Evolutionary conservation across 2,113 vertebrate species (phyloP).

Genomic region (Daubentonia madagascariensis): DNA sequence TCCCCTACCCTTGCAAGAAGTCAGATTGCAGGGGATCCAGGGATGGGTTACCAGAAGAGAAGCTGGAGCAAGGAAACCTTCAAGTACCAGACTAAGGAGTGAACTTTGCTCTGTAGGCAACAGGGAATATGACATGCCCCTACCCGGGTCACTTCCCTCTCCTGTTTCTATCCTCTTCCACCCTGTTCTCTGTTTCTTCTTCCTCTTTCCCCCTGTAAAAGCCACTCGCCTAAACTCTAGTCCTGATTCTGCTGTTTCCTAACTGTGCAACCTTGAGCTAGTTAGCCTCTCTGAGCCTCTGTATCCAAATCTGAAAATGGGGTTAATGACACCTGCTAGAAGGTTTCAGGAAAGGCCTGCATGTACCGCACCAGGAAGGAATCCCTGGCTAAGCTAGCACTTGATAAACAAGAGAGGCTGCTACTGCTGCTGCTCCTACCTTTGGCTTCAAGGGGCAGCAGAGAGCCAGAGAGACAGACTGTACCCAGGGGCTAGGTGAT

Average conservation of each 20-base stretch:
- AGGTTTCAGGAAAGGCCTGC: not conserved
- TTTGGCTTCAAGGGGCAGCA: slow-evolving; percentile 49
- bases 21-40: not conserved
- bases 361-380: not conserved
- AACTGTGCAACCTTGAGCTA: not conserved
- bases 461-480: not conserved
- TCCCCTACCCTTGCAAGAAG: not conserved
- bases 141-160: not conserved
- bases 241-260: not conserved
- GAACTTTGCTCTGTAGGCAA: not conserved
- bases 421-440: not conserved
- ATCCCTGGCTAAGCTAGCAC: not conserved
- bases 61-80: not conserved
- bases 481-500: not conserved
- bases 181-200: not conserved
- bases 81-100: not conserved
- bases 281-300: not conserved
- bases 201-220: not conserved
- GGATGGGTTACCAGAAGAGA: not conserved
- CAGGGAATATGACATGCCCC: not conserved
- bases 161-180: not conserved
- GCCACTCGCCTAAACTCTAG: not conserved
- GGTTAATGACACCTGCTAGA: not conserved
- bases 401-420: not conserved
- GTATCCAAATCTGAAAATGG: not conserved